phyloP scores from a whole-genome alignment of 1,140 invertebrate species.

The Lordiphosa collinella region DNA sequence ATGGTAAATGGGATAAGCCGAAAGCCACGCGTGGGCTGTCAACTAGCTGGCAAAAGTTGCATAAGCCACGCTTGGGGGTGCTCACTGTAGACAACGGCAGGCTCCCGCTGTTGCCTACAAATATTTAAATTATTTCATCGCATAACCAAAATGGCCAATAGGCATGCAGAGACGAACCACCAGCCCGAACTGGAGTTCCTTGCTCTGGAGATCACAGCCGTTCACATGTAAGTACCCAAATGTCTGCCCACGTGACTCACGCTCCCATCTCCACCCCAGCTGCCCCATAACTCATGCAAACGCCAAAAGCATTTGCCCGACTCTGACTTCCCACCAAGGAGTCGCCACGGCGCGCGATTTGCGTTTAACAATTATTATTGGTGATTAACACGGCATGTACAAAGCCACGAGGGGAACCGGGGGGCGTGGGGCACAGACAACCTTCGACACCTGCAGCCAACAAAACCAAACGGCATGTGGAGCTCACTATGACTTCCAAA shows the following conservation, averaged over 20 bases:
- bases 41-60: constrained; percentile 45
- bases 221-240: neutral
- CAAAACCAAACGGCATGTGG: constrained; percentile 48
- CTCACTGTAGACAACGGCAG: constrained; percentile 25
- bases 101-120: constrained; percentile 57
- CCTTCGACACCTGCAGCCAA: constrained; percentile 70
- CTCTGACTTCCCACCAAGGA: constrained; percentile 18
- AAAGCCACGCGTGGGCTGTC: constrained; percentile 75
- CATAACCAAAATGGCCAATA: constrained; percentile 69
- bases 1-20: constrained; percentile 76
- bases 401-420: constrained; percentile 18
- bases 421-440: constrained; percentile 35
- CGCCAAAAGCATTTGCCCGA: constrained; percentile 40
- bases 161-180: constrained; percentile 41
- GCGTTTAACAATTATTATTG: constrained; percentile 78
- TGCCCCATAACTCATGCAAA: constrained; percentile 63
- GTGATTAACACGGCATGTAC: constrained; percentile 77
- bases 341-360: constrained; percentile 46
- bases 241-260: neutral
- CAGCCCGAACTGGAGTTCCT: constrained; percentile 17
- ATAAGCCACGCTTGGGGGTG: constrained; percentile 68
- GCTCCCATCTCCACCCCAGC: neutral
- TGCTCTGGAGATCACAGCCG: neutral
- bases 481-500: constrained; percentile 38
- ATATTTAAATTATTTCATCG: constrained; percentile 78